Base-by-base conservation (phyloP, 2,113 vertebrate genomes). In the Pogona vitticeps region DNA sequence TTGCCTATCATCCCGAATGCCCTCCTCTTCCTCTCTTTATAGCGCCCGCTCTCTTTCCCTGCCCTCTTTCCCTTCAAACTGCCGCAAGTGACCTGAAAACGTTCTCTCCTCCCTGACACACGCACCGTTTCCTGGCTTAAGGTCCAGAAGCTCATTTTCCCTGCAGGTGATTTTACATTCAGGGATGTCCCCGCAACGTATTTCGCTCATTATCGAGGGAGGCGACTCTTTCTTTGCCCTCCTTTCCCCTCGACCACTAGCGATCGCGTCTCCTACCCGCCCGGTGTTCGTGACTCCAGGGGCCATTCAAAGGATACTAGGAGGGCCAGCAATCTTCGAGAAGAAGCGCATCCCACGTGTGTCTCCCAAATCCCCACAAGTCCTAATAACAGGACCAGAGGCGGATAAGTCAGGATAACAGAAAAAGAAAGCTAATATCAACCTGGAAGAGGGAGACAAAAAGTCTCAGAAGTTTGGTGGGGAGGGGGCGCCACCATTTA, bases 51-150 rank as follows among this genome's bases (percentile, higher is more conserved):
- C 88, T 71, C 87, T 89, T 84, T 73, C 71, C 17, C 82, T 86
- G 80, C 83, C 9, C 40, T 61, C 28, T 28, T 26, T 13, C 36
- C 0, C 38, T 73, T 23, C 38, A 58, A 58, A 80, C 67, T 67
- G 52, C 85, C 76, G 90, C 94, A 58, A n/a, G 33, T 96, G 95
- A 94, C 96, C 96, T 96, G 96, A 95, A 96, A 92, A 94, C 95
- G 95, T 95, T 89, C 91, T 91, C 84, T 10, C 94, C 85, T 91
- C 94, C 92, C 90, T 93, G 85, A 96, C 95, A 94, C 95, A 95
- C 23, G 94, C 95, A 92, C 40, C 36, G 86, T 89, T 89, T 89
- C 91, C 90, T 96, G 95, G 96, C 5, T 52, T 52, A 52, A 52
- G 46, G 46, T 52, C 46, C 46, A 52, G 46, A 10, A 95, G 93